Evolutionary conservation across 2,888 invertebrate genomes (phyloP).

Genomic region (Asteroscopus sphinx): DNA sequence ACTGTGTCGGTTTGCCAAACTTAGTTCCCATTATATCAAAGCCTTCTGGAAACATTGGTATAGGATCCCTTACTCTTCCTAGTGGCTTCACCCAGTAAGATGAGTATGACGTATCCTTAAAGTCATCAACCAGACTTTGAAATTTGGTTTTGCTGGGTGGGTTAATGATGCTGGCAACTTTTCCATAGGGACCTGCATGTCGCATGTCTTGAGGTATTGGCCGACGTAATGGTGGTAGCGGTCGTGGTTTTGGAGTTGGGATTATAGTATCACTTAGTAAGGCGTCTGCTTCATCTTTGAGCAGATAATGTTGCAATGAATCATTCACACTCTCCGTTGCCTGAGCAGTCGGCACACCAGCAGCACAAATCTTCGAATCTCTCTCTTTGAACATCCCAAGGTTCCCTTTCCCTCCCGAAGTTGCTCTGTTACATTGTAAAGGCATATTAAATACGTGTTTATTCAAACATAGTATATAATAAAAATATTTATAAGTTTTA

Average conservation of each 20-base stretch:
- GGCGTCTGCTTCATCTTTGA: constrained; percentile 80
- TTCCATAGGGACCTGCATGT: constrained; percentile 67
- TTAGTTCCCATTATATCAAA: constrained; percentile 71
- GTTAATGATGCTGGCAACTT: constrained; percentile 69
- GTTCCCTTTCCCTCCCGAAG: constrained; percentile 82
- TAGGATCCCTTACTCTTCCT: constrained; percentile 70
- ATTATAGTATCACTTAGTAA: constrained; percentile 76
- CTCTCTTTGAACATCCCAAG: constrained; percentile 78
- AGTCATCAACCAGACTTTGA: constrained; percentile 73
- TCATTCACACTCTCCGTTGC: constrained; percentile 68
- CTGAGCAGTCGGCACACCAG: constrained; percentile 78
- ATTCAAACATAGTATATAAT: constrained; percentile 5
- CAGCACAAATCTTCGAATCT: constrained; percentile 77
- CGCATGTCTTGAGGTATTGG: constrained; percentile 73
- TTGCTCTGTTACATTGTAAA: constrained; percentile 71
- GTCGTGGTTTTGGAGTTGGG: constrained; percentile 69
- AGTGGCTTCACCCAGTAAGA: constrained; percentile 81
- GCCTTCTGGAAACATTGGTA: constrained; percentile 81
- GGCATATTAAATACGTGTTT: constrained; percentile 66
- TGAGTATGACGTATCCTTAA: constrained; percentile 76
- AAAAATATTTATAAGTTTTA: background rate
- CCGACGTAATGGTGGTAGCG: constrained; percentile 71
- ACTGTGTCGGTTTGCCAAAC: constrained; percentile 74
- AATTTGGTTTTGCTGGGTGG: constrained; percentile 79
- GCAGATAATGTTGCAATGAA: constrained; percentile 73